Percentiles rank a stretch among this genome's conserved stretches.
Evolutionary conservation across 1,140 invertebrate genomes (phyloP).

Genomic region (Drosophila ogumai): DNA sequence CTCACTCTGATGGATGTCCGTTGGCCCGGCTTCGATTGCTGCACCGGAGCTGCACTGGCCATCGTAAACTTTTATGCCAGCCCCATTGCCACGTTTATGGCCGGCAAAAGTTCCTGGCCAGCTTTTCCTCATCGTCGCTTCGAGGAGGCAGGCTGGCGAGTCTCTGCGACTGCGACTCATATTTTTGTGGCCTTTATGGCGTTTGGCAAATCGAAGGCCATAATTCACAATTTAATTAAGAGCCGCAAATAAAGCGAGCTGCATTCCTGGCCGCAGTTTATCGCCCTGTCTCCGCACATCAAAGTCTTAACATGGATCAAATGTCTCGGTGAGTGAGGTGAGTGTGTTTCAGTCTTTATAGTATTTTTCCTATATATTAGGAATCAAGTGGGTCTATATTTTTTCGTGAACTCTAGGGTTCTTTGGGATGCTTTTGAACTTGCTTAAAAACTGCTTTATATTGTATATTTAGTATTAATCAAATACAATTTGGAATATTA

Average conservation of each 20-base stretch:
- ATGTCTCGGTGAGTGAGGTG: slow-evolving; percentile 2
- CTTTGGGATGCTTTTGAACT: not conserved
- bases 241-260: slow-evolving; percentile 65
- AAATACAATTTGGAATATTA: too few species aligned
- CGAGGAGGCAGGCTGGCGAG: not conserved
- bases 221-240: slow-evolving; percentile 85
- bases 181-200: slow-evolving; percentile 79
- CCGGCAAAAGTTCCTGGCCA: slow-evolving; percentile 52
- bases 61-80: slow-evolving; percentile 72
- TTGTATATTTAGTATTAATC: too few species aligned
- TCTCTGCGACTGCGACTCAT: slow-evolving; percentile 46
- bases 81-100: slow-evolving; percentile 65
- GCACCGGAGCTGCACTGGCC: slow-evolving; percentile 36
- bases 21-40: slow-evolving; percentile 25
- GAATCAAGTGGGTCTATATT: not conserved
- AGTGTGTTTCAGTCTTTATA: slow-evolving; percentile 9
- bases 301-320: slow-evolving; percentile 30
- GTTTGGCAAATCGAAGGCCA: slow-evolving; percentile 77
- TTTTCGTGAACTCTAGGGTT: not conserved
- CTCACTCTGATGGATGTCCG: slow-evolving; percentile 55
- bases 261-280: slow-evolving; percentile 54
- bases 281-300: slow-evolving; percentile 26
- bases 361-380: not conserved
- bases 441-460: not conserved
- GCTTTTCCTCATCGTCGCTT: slow-evolving; percentile 30